Conservation (phyloP, 64 coral and sea anemone genomes). For the Actinia tenebrosa region DNA sequence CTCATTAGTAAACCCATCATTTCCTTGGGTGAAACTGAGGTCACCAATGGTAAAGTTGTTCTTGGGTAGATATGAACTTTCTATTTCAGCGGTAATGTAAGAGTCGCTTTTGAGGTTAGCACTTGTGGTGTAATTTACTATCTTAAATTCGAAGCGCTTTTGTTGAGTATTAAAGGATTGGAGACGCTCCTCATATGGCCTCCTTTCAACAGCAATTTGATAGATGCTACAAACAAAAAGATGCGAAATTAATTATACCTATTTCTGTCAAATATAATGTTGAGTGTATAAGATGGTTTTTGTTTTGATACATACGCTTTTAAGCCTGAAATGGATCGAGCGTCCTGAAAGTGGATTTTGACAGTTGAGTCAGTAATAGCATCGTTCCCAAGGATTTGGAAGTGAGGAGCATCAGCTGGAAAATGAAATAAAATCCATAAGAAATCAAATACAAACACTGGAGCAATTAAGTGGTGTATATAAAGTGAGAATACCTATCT, state of each 20-base stretch:
- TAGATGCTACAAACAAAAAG: background rate
- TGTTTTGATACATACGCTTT: background rate
- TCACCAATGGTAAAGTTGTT: constrained; percentile 1
- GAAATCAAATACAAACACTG: background rate
- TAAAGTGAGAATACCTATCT: background rate
- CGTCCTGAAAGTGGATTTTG: background rate
- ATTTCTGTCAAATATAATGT: background rate
- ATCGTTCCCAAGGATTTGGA: background rate
- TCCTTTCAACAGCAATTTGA: constrained; percentile 9
- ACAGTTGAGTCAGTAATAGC: background rate
- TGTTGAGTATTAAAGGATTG: background rate
- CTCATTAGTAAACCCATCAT: background rate
- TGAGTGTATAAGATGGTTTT: background rate
- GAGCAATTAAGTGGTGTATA: background rate
- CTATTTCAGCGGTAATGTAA: background rate
- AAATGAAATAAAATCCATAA: background rate
- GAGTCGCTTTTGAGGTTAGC: background rate
- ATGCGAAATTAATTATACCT: background rate
- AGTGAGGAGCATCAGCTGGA: constrained; percentile 11
- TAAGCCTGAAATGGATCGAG: background rate
- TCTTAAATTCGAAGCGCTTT: background rate
- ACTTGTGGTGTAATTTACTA: background rate
- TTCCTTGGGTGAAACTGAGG: background rate
- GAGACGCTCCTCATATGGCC: background rate
- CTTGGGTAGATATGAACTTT: background rate